A percentile compares a stretch with the other conserved stretches of the same genome.
Evolutionary conservation across 2,888 invertebrate genomes (phyloP).

Genomic region (Eristalis pertinax): DNA sequence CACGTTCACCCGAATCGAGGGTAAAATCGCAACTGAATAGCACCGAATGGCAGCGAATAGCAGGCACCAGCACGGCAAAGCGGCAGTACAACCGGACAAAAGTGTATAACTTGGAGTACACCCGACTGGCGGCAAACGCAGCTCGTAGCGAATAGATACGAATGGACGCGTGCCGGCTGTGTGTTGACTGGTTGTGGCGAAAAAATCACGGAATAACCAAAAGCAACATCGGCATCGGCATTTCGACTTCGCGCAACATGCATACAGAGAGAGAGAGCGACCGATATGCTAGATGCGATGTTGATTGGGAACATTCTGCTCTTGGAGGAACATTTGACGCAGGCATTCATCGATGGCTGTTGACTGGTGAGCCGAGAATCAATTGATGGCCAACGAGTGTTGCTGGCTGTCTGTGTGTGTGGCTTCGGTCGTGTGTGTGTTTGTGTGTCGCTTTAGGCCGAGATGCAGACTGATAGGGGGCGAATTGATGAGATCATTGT

Average conservation of each 20-base stretch:
- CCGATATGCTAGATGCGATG: neutral
- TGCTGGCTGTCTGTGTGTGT: neutral
- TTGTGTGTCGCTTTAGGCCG: slow-evolving; percentile 15
- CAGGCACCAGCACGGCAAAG: slow-evolving; percentile 12
- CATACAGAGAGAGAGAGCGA: neutral
- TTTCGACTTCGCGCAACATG: neutral
- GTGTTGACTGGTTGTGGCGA: slow-evolving; percentile 46
- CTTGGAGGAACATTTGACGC: neutral
- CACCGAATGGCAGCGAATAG: neutral
- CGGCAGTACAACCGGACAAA: slow-evolving; percentile 39
- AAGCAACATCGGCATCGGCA: neutral
- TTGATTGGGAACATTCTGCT: slow-evolving; percentile 5
- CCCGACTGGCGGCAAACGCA: slow-evolving; percentile 24
- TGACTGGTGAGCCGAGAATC: neutral
- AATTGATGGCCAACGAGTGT: neutral
- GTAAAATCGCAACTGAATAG: slow-evolving; percentile 67
- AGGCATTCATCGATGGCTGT: slow-evolving; percentile 8
- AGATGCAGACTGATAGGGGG: slow-evolving; percentile 61
- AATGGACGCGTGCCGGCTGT: slow-evolving; percentile 65
- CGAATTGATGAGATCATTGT: slow-evolving; percentile 68
- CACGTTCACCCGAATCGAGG: slow-evolving; percentile 70
- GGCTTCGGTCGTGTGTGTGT: too few relatives aligned
- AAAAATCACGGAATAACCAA: slow-evolving; percentile 41
- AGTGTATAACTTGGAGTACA: slow-evolving; percentile 43
- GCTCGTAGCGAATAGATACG: slow-evolving; percentile 44